Evolutionary conservation across 1,140 invertebrate genomes (phyloP).

Genomic region (Cotesia chilonis): DNA sequence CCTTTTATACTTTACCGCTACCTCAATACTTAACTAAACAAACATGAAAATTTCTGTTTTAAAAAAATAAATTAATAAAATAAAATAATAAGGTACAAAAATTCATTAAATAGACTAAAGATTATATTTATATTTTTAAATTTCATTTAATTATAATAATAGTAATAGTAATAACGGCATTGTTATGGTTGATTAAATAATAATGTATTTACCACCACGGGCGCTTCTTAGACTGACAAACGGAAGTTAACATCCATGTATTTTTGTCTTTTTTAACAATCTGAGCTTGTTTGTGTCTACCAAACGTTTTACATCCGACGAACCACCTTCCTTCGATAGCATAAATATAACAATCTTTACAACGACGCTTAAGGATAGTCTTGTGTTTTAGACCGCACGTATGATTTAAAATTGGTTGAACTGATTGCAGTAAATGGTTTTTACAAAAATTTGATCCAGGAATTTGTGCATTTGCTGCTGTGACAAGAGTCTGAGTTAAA

Average conservation of each 20-base stretch:
- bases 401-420: constrained; percentile 17
- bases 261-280: constrained; percentile 70
- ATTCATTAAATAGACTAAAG: neutral
- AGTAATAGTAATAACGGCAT: neutral
- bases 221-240: constrained; percentile 28
- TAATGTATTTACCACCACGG: constrained; percentile 25
- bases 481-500: constrained; percentile 8
- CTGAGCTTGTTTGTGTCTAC: constrained; percentile 82
- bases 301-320: constrained; percentile 78
- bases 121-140: neutral
- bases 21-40: neutral
- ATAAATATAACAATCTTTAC: constrained; percentile 82
- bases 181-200: constrained; percentile 23
- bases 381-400: constrained; percentile 70
- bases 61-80: too few relatives aligned
- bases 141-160: constrained; percentile 2
- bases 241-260: constrained; percentile 74
- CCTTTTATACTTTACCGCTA: constrained; percentile 8
- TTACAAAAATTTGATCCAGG: neutral
- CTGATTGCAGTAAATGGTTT: constrained; percentile 29
- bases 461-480: neutral
- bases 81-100: too few relatives aligned
- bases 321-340: constrained; percentile 73
- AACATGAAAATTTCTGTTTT: neutral
- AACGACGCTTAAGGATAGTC: constrained; percentile 70